These are phyloP conservation scores for Epinephelus awoara DNA, from an alignment of 2,797 vertebrate species.

Conservation along the genomic window DNA sequence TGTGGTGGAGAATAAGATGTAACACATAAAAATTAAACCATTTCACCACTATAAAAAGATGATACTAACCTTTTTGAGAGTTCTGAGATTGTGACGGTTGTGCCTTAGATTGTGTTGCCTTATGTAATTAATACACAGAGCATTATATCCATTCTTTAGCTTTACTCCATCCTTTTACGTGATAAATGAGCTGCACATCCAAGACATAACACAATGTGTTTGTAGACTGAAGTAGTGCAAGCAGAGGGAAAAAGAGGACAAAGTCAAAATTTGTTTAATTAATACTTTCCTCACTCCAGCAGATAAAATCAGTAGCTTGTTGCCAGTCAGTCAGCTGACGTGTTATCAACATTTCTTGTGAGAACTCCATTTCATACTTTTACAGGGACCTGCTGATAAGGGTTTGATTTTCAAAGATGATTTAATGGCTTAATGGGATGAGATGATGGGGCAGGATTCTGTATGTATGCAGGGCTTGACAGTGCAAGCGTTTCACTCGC, in stretches of 20 bases:
- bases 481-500: too few species aligned
- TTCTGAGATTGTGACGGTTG: neutral
- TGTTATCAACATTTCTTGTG: conserved; percentile 72
- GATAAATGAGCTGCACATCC: neutral
- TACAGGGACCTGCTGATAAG: conserved; percentile 74
- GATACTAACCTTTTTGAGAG: neutral
- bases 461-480: neutral
- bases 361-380: conserved; percentile 77
- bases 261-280: conserved; percentile 72
- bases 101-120: neutral
- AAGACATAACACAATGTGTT: conserved; percentile 8
- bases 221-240: conserved; percentile 20
- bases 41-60: neutral
- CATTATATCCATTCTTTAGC: neutral
- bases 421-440: conserved; percentile 64
- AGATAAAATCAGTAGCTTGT: conserved; percentile 75
- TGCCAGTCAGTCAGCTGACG: conserved; percentile 72
- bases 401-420: conserved; percentile 79
- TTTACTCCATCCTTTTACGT: neutral
- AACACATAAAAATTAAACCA: conserved; percentile 6
- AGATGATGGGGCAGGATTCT: conserved; percentile 33
- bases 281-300: conserved; percentile 49
- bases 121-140: neutral
- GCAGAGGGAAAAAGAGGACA: conserved; percentile 46
- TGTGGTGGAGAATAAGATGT: neutral